These are phyloP conservation scores for Ameiurus melas DNA, from an alignment of 2,113 vertebrate species.

Conservation along the genomic window DNA sequence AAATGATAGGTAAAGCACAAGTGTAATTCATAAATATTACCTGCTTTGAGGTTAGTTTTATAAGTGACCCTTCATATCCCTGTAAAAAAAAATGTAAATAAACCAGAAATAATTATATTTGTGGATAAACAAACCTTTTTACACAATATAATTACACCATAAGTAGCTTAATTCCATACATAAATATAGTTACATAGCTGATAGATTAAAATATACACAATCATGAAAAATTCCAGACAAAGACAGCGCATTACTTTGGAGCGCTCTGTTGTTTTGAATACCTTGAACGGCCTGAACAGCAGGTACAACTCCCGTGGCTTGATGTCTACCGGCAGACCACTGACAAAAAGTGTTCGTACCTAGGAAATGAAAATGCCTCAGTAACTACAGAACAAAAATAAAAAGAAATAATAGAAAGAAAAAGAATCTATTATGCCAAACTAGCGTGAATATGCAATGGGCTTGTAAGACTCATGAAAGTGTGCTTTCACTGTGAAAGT, in stretches of 20 bases:
- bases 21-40: constrained; percentile 55
- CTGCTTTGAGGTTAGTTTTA: constrained; percentile 87
- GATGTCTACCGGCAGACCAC: constrained; percentile 87
- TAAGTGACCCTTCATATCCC: constrained; percentile 88
- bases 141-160: not conserved
- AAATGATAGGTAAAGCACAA: not conserved
- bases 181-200: not conserved
- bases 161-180: not conserved
- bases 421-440: not conserved
- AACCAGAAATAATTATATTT: not conserved
- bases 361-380: constrained; percentile 57
- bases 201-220: not conserved
- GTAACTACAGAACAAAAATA: constrained; percentile 28
- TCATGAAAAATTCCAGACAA: not conserved
- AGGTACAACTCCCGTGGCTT: constrained; percentile 88
- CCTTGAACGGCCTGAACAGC: constrained; percentile 88
- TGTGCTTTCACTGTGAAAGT: constrained; percentile 7
- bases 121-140: not conserved
- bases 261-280: constrained; percentile 55
- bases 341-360: constrained; percentile 88
- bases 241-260: not conserved
- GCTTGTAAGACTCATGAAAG: not conserved
- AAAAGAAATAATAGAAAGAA: not conserved
- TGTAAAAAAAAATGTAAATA: constrained; percentile 46
- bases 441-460: not conserved